Conservation (phyloP, 2,888 invertebrate genomes). For the Dynastes hyllus region DNA sequence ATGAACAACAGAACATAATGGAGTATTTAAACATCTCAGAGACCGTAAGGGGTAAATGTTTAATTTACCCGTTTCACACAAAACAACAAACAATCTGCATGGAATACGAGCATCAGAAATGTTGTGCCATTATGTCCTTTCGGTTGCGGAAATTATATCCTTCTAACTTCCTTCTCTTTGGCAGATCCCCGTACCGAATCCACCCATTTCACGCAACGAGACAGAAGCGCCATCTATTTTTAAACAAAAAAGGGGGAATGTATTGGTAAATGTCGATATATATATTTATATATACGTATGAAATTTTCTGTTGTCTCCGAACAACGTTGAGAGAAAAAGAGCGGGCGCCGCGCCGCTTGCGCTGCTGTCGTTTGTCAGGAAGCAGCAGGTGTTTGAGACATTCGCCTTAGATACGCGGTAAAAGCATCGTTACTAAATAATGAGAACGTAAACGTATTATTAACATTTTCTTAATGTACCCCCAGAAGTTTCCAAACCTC, state of each 20-base stretch:
- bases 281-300: conserved; percentile 15
- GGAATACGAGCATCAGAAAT: neutral
- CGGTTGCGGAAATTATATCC: conserved; percentile 1
- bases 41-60: neutral
- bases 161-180: neutral
- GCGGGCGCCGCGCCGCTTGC: conserved; percentile 7
- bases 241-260: too few relatives aligned
- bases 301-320: conserved; percentile 25
- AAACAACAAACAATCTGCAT: conserved; percentile 13
- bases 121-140: neutral
- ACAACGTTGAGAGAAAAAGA: conserved; percentile 22
- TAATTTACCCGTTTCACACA: neutral
- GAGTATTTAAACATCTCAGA: neutral
- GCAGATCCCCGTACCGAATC: neutral
- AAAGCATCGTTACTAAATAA: conserved; percentile 69
- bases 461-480: conserved; percentile 65
- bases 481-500: conserved; percentile 45
- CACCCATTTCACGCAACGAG: conserved; percentile 29
- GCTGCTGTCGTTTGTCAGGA: conserved; percentile 53
- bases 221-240: conserved; percentile 32
- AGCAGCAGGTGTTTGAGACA: conserved; percentile 62
- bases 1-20: too few relatives aligned
- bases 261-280: too few relatives aligned
- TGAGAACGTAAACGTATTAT: conserved; percentile 66
- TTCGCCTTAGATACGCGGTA: conserved; percentile 64